These are phyloP conservation scores for Allenopithecus nigroviridis DNA, from an alignment of 2,797 vertebrate species.

Conservation along the genomic window DNA sequence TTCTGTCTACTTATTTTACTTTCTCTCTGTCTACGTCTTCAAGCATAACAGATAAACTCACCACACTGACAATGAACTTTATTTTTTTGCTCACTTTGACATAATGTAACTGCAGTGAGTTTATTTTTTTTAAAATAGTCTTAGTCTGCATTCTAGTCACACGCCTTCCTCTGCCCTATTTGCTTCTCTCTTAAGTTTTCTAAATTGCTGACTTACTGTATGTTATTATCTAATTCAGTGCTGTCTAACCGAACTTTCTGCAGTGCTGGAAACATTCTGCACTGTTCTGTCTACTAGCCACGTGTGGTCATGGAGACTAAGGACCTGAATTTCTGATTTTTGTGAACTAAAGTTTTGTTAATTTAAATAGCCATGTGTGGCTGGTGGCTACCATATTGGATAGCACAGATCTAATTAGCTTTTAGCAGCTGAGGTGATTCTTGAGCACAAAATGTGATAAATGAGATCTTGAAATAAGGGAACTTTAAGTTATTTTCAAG, in stretches of 20 bases:
- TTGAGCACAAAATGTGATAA: not conserved
- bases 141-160: not conserved
- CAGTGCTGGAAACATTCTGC: accelerated
- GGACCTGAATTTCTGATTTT: not conserved
- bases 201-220: not conserved
- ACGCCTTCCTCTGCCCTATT: not conserved
- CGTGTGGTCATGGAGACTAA: not conserved
- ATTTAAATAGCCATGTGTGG: not conserved
- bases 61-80: not conserved
- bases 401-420: not conserved
- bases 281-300: not conserved
- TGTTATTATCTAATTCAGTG: not conserved
- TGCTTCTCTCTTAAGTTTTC: not conserved
- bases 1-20: not conserved
- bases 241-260: not conserved
- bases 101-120: not conserved
- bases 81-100: not conserved
- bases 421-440: not conserved
- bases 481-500: not conserved
- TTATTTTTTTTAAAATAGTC: not conserved
- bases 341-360: not conserved
- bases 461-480: not conserved
- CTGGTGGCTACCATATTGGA: not conserved
- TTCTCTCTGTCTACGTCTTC: not conserved
- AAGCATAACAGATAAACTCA: not conserved